These are phyloP conservation scores for Brachyalestes nurse DNA, from an alignment of 2,797 vertebrate species.

Conservation along the genomic window DNA sequence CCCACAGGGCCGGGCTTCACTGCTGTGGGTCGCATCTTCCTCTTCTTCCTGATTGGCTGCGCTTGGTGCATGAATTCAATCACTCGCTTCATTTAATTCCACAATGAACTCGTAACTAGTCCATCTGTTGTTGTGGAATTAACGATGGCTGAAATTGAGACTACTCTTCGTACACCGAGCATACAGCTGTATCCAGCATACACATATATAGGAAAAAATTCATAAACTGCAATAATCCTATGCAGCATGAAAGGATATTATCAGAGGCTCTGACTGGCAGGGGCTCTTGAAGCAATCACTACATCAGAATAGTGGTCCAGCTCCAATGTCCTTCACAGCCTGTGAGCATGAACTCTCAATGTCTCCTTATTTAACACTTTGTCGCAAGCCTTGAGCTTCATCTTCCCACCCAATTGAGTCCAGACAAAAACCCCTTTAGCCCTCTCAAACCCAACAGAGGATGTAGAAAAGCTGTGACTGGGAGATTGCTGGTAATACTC, in stretches of 20 bases:
- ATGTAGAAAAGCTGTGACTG: background rate
- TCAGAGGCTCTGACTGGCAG: no score
- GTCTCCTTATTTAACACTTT: background rate
- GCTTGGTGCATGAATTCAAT: constrained; percentile 2
- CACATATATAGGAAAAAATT: background rate
- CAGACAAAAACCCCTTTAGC: constrained; percentile 1
- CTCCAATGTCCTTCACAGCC: background rate
- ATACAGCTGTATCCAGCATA: background rate
- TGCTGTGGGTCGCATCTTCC: background rate
- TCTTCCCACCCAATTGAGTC: background rate
- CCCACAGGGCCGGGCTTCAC: background rate
- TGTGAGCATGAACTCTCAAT: background rate
- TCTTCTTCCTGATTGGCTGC: background rate
- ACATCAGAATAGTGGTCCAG: background rate
- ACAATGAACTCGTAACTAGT: background rate
- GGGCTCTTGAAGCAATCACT: background rate
- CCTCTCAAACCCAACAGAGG: background rate
- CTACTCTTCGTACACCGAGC: background rate
- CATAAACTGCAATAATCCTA: background rate
- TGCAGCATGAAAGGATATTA: background rate
- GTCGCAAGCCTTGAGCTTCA: background rate
- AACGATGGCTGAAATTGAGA: constrained; percentile 19
- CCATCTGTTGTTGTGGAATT: constrained; percentile 13
- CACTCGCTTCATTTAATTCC: constrained; percentile 3
- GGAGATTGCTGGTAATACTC: constrained; percentile 7